Percentiles rank a stretch among this genome's conserved stretches.
phyloP scores from a whole-genome alignment of 2,113 vertebrate species.

The Solenodon paradoxus region DNA sequence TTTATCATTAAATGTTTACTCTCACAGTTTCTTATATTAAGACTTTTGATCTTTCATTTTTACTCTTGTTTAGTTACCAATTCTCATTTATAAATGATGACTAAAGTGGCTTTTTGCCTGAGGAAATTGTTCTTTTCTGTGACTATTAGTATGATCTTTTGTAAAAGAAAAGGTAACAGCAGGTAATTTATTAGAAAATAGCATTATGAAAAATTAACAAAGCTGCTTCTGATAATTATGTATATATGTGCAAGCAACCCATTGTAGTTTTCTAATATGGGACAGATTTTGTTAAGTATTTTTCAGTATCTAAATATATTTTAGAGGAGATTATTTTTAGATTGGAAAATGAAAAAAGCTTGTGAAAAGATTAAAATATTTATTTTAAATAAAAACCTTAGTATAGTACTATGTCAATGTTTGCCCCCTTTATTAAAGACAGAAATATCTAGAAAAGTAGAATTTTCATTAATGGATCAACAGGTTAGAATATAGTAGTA shows the following conservation, averaged over 20 bases:
- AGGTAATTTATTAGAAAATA: neutral
- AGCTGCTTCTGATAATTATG: neutral
- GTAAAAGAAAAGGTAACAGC: neutral
- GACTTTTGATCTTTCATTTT: neutral
- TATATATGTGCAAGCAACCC: neutral
- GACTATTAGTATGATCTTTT: neutral
- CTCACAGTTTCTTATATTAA: neutral
- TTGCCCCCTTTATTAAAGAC: neutral
- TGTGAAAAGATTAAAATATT: neutral
- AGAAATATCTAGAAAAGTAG: neutral
- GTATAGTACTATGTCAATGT: neutral
- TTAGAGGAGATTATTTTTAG: neutral
- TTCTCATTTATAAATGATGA: neutral
- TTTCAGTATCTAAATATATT: neutral
- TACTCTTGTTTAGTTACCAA: neutral
- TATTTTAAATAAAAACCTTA: neutral
- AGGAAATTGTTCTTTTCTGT: conserved; percentile 8
- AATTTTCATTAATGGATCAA: neutral
- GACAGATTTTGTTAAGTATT: neutral
- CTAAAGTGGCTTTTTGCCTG: neutral
- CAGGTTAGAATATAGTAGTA: neutral
- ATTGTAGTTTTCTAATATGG: neutral
- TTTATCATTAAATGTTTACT: neutral
- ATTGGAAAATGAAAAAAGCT: neutral
- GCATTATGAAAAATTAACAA: neutral